Evolutionary conservation across 2,797 vertebrate species (phyloP).

Genomic region (Melanotaenia maccullochi): DNA sequence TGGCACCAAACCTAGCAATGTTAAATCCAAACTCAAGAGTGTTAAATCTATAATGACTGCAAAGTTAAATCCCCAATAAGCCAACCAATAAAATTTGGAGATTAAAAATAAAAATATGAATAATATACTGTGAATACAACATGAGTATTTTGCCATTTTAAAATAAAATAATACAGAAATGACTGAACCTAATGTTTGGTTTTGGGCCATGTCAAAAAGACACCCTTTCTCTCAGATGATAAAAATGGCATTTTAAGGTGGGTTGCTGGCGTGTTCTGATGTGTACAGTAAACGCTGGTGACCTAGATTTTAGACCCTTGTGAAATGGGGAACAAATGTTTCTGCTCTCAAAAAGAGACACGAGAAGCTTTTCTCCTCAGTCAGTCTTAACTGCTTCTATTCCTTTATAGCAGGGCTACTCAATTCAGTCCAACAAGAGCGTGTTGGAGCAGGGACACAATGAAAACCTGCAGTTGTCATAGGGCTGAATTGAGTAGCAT

Average conservation of each 20-base stretch:
- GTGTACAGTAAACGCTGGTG: not conserved
- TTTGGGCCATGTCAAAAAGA: not conserved
- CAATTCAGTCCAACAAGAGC: too few relatives aligned
- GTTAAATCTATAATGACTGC: not conserved
- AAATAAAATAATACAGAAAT: conserved; percentile 2
- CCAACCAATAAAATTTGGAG: conserved; percentile 1
- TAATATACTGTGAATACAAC: conserved; percentile 10
- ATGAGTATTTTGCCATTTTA: conserved; percentile 18
- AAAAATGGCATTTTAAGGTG: not conserved
- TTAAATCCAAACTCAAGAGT: conserved; percentile 1
- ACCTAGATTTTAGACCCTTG: not conserved
- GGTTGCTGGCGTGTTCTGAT: conserved; percentile 4
- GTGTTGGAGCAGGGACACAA: too few relatives aligned
- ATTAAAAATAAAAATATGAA: not conserved
- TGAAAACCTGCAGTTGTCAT: too few relatives aligned
- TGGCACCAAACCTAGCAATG: not conserved
- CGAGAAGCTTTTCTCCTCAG: not conserved
- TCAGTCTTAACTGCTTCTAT: not conserved
- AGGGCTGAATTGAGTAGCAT: too few relatives aligned
- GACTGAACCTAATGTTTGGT: not conserved
- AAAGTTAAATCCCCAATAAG: conserved; percentile 12
- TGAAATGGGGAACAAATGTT: conserved; percentile 4
- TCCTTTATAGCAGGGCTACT: not conserved
- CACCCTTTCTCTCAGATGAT: not conserved
- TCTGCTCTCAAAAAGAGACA: not conserved